Evolutionary conservation across 2,888 invertebrate species (phyloP), one percentile per base, ranked within the genome.

Genomic region (Caenorhabditis becei): DNA sequence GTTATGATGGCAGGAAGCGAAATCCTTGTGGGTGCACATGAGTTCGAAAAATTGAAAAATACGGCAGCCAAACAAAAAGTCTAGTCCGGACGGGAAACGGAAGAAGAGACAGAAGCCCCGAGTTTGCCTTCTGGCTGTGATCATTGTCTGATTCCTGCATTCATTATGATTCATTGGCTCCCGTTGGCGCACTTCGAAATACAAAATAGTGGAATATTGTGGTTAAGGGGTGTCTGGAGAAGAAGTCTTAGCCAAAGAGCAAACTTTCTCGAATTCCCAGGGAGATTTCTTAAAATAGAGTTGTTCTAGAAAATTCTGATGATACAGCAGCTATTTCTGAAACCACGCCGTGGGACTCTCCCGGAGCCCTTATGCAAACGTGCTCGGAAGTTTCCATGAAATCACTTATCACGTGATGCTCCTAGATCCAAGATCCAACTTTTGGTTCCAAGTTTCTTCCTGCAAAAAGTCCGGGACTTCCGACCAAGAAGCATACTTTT

Each of bases 41-140:
- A 56, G 35, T 67, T 35, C 49, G 47, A 58, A 37, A 58, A 56
- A 56, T 28, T 56, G 47, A 47, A n/a, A 47, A n/a, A 41, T 32
- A 7, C 5, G 32, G 32, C 10, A 14, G 10, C 41, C 5, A 41
- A 41, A 10, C 41, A 41, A 16, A 16, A 41, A 41, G 41, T 41
- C 41, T 41, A 41, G 41, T 41, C 41, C 16, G 41, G 14, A 10
- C 8, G 16, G 47, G 20, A 47, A 47, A 18, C 35, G 47, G 18
- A n/a, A 47, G 47, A 47, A 14, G 41, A 47, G 47, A 47, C n/a
- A 18, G 47, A 47, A 47, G 47, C 47, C n/a, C n/a, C n/a, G n/a
- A n/a, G n/a, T n/a, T n/a, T n/a, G n/a, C n/a, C 47, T 5, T 47
- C 18, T 47, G 47, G 47, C 18, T 47, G 47, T 47, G 47, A 47